Evolutionary conservation across 2,797 vertebrate genomes (phyloP).

Genomic region (Stomatorhinus walkeri): DNA sequence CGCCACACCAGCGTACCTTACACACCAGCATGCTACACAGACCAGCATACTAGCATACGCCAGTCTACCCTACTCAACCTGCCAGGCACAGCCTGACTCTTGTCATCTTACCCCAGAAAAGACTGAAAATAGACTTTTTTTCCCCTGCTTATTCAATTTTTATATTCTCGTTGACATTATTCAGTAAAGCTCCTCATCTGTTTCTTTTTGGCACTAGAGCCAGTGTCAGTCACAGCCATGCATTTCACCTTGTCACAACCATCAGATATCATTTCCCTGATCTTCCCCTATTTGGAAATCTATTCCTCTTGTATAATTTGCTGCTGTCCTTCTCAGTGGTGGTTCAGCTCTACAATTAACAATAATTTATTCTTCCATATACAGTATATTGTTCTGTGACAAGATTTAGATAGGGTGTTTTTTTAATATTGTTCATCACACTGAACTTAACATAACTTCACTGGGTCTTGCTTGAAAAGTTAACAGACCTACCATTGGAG

Average conservation of each 20-base stretch:
- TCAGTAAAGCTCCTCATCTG: background rate
- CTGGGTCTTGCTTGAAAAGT: background rate
- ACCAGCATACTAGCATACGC: too few species aligned
- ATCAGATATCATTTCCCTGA: background rate
- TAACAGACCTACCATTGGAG: background rate
- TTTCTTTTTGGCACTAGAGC: background rate
- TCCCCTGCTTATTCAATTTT: background rate
- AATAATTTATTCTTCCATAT: background rate
- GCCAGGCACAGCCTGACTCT: background rate
- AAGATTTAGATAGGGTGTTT: background rate
- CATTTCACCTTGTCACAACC: background rate
- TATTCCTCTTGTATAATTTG: background rate
- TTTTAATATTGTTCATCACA: background rate
- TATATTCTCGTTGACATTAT: background rate
- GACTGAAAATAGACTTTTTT: background rate
- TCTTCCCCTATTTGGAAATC: background rate
- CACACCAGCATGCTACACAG: background rate
- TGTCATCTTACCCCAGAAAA: background rate
- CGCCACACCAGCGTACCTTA: background rate
- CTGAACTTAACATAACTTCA: background rate
- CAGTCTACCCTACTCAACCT: background rate
- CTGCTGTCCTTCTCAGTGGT: background rate
- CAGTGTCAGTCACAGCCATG: background rate
- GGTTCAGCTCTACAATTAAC: background rate
- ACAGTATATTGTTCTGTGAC: background rate